A percentile compares a stretch with the other conserved stretches of the same genome.
Conservation (phyloP, 2,888 invertebrate genomes). For the Dryadula phaetusa region DNA sequence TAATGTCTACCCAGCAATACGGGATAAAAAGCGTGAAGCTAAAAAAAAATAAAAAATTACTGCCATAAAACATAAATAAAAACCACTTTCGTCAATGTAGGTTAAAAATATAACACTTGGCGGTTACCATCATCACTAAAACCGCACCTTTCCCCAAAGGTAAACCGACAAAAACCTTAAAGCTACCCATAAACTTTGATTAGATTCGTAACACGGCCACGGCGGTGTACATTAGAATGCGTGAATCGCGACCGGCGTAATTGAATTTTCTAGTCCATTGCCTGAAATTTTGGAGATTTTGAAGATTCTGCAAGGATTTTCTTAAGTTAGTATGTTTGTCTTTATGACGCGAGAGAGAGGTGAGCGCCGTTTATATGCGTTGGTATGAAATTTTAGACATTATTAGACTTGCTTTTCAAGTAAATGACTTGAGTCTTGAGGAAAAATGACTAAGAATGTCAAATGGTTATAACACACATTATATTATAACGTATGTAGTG, state of each 20-base stretch:
- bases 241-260: constrained; percentile 75
- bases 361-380: neutral
- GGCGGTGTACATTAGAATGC: constrained; percentile 76
- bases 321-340: constrained; percentile 44
- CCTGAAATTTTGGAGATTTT: constrained; percentile 65
- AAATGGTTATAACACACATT: neutral
- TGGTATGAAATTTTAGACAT: constrained; percentile 7
- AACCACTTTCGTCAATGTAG: neutral
- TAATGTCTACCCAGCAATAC: too few species aligned
- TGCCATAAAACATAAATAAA: too few species aligned
- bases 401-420: neutral
- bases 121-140: constrained; percentile 9
- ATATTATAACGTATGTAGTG: too few species aligned
- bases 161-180: constrained; percentile 74
- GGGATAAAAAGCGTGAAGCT: too few species aligned
- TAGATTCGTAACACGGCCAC: constrained; percentile 73
- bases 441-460: neutral
- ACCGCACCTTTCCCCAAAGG: constrained; percentile 51
- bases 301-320: constrained; percentile 53
- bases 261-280: constrained; percentile 82
- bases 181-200: constrained; percentile 82
- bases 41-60: too few species aligned
- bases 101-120: constrained; percentile 11
- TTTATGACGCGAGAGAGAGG: constrained; percentile 15
- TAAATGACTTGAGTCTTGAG: neutral